Percentiles rank a stretch among this genome's conserved stretches.
Conservation (phyloP, 2,888 invertebrate genomes). For the Lithophane ornitopus region DNA sequence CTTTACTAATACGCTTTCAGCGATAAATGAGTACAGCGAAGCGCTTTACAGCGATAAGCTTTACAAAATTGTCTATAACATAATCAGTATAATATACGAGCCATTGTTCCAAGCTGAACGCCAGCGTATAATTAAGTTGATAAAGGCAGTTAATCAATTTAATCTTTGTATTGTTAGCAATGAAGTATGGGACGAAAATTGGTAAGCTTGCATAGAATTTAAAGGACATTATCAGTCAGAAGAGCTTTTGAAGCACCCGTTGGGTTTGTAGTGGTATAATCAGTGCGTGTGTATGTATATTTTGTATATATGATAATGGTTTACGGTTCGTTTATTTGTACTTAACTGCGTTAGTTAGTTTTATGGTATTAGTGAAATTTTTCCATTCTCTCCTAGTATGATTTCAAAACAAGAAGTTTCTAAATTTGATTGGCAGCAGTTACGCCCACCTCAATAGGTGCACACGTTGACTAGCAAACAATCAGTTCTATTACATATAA, state of each 20-base stretch:
- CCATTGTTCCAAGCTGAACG: constrained; percentile 47
- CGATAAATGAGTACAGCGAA: constrained; percentile 23
- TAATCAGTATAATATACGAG: constrained; percentile 28
- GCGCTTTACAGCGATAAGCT: constrained; percentile 39
- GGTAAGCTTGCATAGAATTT: constrained; percentile 6
- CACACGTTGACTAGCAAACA: background rate
- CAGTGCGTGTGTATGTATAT: background rate
- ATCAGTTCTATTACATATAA: background rate
- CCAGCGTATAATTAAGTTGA: constrained; percentile 29
- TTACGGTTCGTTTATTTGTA: background rate
- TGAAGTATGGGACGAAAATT: constrained; percentile 25
- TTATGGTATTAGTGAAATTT: background rate
- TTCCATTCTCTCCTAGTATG: no score
- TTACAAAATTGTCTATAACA: constrained; percentile 30
- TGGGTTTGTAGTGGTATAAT: background rate
- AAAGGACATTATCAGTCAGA: background rate
- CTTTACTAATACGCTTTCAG: constrained; percentile 16
- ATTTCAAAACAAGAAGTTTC: background rate
- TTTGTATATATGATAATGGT: background rate
- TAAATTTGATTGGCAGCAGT: background rate
- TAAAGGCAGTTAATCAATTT: constrained; percentile 43
- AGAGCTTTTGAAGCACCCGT: background rate
- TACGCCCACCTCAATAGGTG: background rate
- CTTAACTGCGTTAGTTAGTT: background rate
- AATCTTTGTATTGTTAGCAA: constrained; percentile 42